phyloP scores from a whole-genome alignment of 2,888 invertebrate genomes.

The Polyploca ridens region DNA sequence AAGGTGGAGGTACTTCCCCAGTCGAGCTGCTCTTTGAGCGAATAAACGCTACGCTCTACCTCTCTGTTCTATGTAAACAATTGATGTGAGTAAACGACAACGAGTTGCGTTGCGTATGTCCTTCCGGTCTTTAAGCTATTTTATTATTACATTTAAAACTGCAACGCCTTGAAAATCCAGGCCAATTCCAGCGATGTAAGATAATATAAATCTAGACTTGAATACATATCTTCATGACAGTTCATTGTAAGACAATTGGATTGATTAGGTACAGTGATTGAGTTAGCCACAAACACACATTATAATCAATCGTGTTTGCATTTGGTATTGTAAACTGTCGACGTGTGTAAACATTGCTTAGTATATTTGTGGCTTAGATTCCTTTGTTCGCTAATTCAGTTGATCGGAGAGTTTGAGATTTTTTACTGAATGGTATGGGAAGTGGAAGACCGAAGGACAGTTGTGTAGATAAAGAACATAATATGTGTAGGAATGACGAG shows the following conservation, averaged over 20 bases:
- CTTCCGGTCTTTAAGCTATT: no score
- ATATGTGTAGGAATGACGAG: no score
- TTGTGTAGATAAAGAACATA: no score
- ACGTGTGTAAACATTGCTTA: slow-evolving; percentile 19
- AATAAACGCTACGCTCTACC: no score
- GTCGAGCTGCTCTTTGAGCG: no score
- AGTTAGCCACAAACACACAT: slow-evolving; percentile 55
- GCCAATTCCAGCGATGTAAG: not conserved
- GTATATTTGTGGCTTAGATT: not conserved
- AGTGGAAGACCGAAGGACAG: no score
- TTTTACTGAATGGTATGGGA: not conserved
- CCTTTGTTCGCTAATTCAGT: not conserved
- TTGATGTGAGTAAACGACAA: no score
- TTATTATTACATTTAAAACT: no score
- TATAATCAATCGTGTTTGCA: slow-evolving; percentile 45
- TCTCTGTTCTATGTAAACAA: no score
- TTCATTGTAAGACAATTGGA: slow-evolving; percentile 47
- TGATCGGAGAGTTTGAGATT: no score
- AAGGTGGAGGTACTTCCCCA: no score
- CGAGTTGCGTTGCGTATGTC: no score
- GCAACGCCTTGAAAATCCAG: not conserved
- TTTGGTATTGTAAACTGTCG: slow-evolving; percentile 34
- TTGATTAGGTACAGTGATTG: slow-evolving; percentile 53
- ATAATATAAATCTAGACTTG: slow-evolving; percentile 15
- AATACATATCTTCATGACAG: slow-evolving; percentile 21